Percentiles rank a stretch among this genome's conserved stretches.
Conservation (phyloP, 92 coral and sea anemone species). For the Meandrina meandrites region DNA sequence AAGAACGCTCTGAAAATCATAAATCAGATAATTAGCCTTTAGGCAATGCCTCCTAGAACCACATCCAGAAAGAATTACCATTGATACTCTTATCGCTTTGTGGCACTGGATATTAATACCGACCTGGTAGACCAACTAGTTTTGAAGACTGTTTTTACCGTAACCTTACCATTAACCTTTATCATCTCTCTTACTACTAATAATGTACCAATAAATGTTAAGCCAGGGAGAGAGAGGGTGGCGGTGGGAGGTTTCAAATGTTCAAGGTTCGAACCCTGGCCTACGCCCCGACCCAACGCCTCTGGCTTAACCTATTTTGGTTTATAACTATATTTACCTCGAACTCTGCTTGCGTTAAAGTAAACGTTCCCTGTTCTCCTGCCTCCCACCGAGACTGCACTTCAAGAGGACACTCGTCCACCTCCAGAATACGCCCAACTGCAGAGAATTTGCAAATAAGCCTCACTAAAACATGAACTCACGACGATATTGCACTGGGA, state of each 20-base stretch:
- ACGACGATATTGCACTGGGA: not conserved
- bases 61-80: too few relatives aligned
- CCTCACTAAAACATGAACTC: not conserved
- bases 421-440: conserved; percentile 78
- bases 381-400: conserved; percentile 78
- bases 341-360: conserved; percentile 54
- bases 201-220: too few relatives aligned
- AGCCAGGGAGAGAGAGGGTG: too few relatives aligned
- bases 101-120: too few relatives aligned
- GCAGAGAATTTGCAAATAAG: not conserved
- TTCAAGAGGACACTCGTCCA: conserved; percentile 75
- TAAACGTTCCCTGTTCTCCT: conserved; percentile 71
- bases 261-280: too few relatives aligned
- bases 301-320: too few relatives aligned
- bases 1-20: conserved; percentile 22
- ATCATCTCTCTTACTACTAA: not conserved
- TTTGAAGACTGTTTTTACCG: not conserved
- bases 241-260: too few relatives aligned
- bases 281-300: too few relatives aligned
- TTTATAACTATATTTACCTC: conserved; percentile 14
- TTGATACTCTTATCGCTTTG: too few relatives aligned
- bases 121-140: too few relatives aligned
- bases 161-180: not conserved
- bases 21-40: not conserved
- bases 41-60: not conserved